Evolutionary conservation across 2,113 vertebrate genomes (phyloP).

Genomic region (Sapajus apella): DNA sequence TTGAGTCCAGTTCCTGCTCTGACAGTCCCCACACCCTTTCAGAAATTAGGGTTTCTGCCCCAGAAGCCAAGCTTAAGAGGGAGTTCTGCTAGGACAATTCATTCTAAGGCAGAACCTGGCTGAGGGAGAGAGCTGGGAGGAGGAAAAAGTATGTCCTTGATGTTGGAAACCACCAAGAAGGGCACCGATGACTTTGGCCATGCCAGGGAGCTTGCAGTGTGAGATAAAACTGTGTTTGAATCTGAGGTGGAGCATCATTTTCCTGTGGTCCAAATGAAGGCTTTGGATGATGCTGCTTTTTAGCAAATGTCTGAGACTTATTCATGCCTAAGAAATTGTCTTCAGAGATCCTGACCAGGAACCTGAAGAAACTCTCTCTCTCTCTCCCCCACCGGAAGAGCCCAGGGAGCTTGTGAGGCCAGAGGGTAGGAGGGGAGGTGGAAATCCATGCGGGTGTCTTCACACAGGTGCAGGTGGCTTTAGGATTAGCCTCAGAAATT

Average conservation of each 20-base stretch:
- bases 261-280: neutral
- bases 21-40: rapidly evolving
- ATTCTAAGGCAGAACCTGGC: neutral
- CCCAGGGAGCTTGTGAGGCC: neutral
- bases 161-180: neutral
- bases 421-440: neutral
- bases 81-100: neutral
- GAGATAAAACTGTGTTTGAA: neutral
- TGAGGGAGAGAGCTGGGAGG: neutral
- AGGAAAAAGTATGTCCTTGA: neutral
- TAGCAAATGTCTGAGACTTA: neutral
- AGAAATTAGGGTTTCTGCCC: neutral
- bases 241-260: neutral
- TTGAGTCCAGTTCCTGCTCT: neutral
- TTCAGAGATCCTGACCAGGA: neutral
- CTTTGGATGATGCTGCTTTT: neutral
- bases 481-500: neutral
- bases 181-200: neutral
- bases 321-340: neutral
- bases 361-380: neutral
- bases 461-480: neutral
- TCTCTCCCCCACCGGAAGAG: neutral
- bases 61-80: neutral
- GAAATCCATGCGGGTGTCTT: neutral
- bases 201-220: neutral